Percentiles rank a stretch among this genome's conserved stretches.
Evolutionary conservation across 1,140 invertebrate species (phyloP).

Genomic region (Sminthurides bifidus): DNA sequence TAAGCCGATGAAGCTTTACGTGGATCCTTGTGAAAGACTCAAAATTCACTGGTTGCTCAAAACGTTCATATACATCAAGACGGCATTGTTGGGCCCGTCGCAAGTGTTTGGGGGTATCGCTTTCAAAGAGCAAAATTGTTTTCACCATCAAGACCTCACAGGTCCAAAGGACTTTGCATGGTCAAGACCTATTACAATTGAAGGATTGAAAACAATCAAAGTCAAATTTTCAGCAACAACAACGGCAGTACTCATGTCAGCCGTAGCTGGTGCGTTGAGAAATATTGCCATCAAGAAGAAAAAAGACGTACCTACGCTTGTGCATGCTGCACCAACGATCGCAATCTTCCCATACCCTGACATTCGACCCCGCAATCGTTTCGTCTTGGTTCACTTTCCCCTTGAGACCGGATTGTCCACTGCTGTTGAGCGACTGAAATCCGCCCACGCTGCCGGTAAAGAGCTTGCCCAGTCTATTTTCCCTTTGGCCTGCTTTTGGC

Average conservation of each 20-base stretch:
- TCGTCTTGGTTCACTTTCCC: conserved; percentile 17
- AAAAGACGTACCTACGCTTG: conserved; percentile 3
- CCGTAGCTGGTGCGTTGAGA: conserved; percentile 14
- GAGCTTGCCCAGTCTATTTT: no score
- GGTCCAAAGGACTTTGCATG: conserved; percentile 24
- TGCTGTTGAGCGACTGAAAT: conserved; percentile 10
- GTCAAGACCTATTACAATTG: conserved; percentile 15
- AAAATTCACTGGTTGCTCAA: not conserved
- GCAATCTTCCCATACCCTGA: conserved; percentile 24
- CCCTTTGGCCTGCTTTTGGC: no score
- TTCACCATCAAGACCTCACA: conserved; percentile 16
- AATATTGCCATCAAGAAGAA: conserved; percentile 12
- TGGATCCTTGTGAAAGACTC: conserved; percentile 12
- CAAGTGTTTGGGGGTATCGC: conserved; percentile 4
- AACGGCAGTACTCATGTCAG: conserved; percentile 17
- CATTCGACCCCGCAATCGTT: conserved; percentile 19
- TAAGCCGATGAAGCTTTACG: conserved; percentile 8
- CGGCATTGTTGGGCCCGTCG: conserved; percentile 3
- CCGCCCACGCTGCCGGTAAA: no score
- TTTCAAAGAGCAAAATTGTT: conserved; percentile 18
- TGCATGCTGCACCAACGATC: conserved; percentile 18
- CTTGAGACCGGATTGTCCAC: conserved; percentile 11
- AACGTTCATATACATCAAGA: conserved; percentile 1
- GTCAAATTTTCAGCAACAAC: conserved; percentile 16
- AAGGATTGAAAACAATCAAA: conserved; percentile 18